Conservation (phyloP, 37 sponge, comb jelly and placozoan species). For the Spongilla lacustris region DNA sequence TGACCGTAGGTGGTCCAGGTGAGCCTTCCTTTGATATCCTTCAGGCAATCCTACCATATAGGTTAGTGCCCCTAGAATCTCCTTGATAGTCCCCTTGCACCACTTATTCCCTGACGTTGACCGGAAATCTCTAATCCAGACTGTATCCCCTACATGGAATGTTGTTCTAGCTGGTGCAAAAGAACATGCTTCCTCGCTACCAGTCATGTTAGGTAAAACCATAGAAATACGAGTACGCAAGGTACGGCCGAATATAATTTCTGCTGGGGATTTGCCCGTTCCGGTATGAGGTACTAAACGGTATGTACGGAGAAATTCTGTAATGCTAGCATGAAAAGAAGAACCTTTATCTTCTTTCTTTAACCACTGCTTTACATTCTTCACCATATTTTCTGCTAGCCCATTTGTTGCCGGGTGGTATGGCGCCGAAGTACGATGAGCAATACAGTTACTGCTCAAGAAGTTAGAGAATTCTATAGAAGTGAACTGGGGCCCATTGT, state of each 20-base stretch:
- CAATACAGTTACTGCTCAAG: neutral
- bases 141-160: too few relatives aligned
- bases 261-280: neutral
- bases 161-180: too few relatives aligned
- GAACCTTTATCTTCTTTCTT: neutral
- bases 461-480: neutral
- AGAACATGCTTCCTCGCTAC: too few relatives aligned
- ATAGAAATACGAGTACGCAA: neutral
- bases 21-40: neutral
- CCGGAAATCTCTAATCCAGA: neutral
- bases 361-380: neutral
- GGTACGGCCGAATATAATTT: neutral
- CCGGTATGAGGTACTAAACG: neutral
- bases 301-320: neutral
- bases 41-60: neutral
- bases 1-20: neutral
- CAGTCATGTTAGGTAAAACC: neutral
- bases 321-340: neutral
- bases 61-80: neutral
- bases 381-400: neutral
- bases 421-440: neutral
- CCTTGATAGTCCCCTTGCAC: neutral
- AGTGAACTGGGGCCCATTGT: neutral
- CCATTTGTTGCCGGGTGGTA: conserved; percentile 12
- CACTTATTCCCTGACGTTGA: neutral